Base-by-base conservation (phyloP, 1,140 invertebrate genomes). In the Tetranychus urticae region DNA sequence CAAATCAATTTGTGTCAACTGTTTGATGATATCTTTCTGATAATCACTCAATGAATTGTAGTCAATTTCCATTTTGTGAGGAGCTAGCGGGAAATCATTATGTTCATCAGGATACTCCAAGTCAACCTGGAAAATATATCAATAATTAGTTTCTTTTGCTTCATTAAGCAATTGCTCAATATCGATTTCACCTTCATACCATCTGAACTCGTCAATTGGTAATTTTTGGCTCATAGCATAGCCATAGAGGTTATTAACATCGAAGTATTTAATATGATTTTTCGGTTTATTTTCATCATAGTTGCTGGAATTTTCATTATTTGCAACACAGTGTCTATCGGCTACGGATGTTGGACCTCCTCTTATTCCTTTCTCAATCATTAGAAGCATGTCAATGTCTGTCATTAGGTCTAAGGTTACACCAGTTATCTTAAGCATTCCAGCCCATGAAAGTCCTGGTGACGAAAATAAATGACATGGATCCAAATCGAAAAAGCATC, bases 41-140 rank as follows among this genome's bases (percentile, higher is more conserved):
- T 50, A 50, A 31, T 6, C 6, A 31, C 45, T 46, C 23, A 23
- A 23, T 23, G 39, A 42, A 10, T 42, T 6, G 14, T 10, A 14
- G 14, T 50, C 48, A 50, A 4, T 50, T 50, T 50, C 48, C 48
- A 50, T n/a, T 14, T 62, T 62, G 62, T 74, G 68, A 47, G 72
- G 69, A 60, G 67, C 68, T 34, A 76, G 67, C 31, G 73, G 71
- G 37, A 73, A 65, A 64, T 73, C 72, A 61, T 67, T 69, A 65
- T 75, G 71, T 34, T 34, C 2, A 60, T 60, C 39, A 39, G 66
- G 65, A 62, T 67, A 70, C 54, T 65, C 62, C 7, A 70, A 60
- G 56, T 68, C 65, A 35, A 67, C 63, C 63, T 67, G 65, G 14
- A 70, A 59, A 45, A 67, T 61, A 61, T 63, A 68, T n/a, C 65